Evolutionary conservation across 2,113 vertebrate genomes (phyloP).

Genomic region (Cranoglanis bouderius): DNA sequence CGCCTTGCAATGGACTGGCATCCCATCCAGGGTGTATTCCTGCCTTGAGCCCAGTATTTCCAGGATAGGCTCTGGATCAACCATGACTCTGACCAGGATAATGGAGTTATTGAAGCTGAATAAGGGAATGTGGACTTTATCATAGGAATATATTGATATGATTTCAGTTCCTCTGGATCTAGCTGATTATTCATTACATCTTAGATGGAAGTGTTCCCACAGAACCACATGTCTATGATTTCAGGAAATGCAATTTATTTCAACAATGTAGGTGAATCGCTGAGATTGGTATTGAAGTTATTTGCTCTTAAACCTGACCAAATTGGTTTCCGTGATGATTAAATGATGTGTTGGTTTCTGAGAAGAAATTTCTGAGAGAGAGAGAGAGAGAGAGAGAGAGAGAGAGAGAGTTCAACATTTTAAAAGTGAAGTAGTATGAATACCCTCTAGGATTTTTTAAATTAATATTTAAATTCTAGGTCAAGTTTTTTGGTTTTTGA

Average conservation of each 20-base stretch:
- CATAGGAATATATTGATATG: conserved; percentile 26
- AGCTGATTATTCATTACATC: conserved; percentile 37
- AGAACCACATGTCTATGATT: conserved; percentile 26
- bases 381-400: neutral
- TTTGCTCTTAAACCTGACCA: conserved; percentile 18
- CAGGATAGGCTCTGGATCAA: neutral
- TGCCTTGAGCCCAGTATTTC: neutral
- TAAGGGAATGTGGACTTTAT: conserved; percentile 1
- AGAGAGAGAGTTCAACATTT: neutral
- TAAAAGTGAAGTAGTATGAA: neutral
- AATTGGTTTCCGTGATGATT: conserved; percentile 5
- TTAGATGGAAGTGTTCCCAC: neutral
- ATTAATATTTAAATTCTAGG: neutral
- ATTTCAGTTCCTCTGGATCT: neutral
- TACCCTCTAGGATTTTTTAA: neutral
- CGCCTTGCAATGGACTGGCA: neutral
- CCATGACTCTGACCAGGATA: neutral
- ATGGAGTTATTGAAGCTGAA: neutral
- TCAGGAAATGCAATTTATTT: conserved; percentile 43
- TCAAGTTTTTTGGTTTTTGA: neutral
- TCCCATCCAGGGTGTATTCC: neutral
- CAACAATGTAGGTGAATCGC: conserved; percentile 34
- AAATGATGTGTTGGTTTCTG: neutral
- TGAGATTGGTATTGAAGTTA: conserved; percentile 38
- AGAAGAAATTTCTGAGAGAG: neutral